Base-by-base conservation (phyloP, 2,113 vertebrate genomes). In the Archilochus colubris region DNA sequence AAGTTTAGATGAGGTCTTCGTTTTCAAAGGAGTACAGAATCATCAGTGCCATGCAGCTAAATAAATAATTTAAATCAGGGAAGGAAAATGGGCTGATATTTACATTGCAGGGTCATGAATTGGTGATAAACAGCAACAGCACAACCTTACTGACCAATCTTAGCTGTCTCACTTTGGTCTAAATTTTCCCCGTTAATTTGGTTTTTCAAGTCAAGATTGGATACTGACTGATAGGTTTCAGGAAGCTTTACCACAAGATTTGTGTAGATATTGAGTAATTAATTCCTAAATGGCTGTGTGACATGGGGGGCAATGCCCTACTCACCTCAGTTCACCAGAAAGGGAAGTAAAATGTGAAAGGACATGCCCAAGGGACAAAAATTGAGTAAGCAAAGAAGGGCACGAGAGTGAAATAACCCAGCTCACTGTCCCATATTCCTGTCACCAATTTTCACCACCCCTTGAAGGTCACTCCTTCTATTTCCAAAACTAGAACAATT, bases 231-330 rank as follows among this genome's bases (percentile, higher is more conserved):
- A 36, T 5, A 55, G 5, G 8, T 59, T 83, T 58, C 43, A 70
- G 31, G 20, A 88, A 83, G 25, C 51, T 70, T 67, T 46, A 7
- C 36, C 20, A 21, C 28, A 75, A 57, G 18, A 66, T 67, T 27
- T 27, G 19, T 54, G 9, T 23, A 78, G 14, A 14, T 84, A 40
- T 21, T 68, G 43, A 64, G 61, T 30, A 53, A 88, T 4, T 66
- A 6, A 59, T 77, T 73, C 43, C 78, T 63, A 77, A 14, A 58
- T 30, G 17, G 4, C 30, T 75, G 7, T 44, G 28, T 72, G 64
- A 50, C 0, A 8, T 2, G 0, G 5, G 7, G 25, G 12, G 14
- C 28, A 78, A 43, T 14, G 7, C 6, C 31, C 9, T 57, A 58
- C 43, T 79, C 79, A 50, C 13, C 51, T 58, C 24, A 67, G 23